Base-by-base conservation (phyloP, 2,888 invertebrate genomes). In the Drosophila mimica region DNA sequence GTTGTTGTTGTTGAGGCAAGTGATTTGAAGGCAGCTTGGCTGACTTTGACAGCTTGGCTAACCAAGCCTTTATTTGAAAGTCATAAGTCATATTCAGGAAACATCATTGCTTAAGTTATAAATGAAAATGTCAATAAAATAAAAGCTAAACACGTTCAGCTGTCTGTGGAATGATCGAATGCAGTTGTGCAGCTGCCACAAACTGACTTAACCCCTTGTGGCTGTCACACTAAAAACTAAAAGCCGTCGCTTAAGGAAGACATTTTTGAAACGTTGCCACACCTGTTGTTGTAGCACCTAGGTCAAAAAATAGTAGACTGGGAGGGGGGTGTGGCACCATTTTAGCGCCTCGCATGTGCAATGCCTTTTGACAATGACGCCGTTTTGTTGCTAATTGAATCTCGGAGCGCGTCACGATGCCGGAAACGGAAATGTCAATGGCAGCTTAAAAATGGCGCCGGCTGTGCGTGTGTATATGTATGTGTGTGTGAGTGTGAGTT, bases 371-470 rank as follows among this genome's bases (percentile, higher is more conserved):
- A 79, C 69, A 82, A 78, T 81, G 81, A 60, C 70, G 63, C 61
- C 83, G 83, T 87, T 46, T 84, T 71, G 73, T 54, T 75, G 85
- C 74, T 89, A 89, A 85, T 85, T 85, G 88, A 85, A 85, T 85
- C 88, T 82, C 76, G 70, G 58, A 30, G 61, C 57, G 70, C 65
- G 70, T 34, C 57, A 64, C 60, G 67, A 54, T 68, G 71, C 67
- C 85, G 85, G 85, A 89, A 89, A 88, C 88, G 83, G 77, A 85
- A 88, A 86, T 76, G 83, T 86, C 86, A 90, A 86, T 83, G 89
- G 80, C 90, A 83, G 83, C 81, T 90, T 75, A 88, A 85, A 85
- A 89, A 88, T 79, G 83, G 80, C 71, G 79, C 53, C 84, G 60
- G 53, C 69, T 65, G 36, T 46, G 9, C 13, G 31, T 53, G 46